Evolutionary conservation across 2,113 vertebrate genomes (phyloP), one percentile per base, ranked within the genome.

Genomic region (Polyodon spathula): DNA sequence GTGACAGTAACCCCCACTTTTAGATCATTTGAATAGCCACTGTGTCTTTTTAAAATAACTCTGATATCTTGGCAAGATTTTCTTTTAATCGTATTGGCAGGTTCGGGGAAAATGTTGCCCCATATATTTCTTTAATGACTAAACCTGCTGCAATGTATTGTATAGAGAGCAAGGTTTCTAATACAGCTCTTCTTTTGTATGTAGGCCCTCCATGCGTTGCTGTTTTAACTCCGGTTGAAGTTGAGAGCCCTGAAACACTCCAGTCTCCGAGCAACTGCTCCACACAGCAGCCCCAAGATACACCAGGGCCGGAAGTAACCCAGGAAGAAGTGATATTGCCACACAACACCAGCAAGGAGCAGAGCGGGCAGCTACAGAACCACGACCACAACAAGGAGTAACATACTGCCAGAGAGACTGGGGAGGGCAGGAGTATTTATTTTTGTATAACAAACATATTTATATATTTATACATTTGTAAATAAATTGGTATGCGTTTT

Each of bases 381-480:
- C 10, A 73, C 66, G 78, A 65, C 70, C 57, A 75, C 68, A 40
- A 38, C 43, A 60, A 55, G 62, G 16, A 63, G 48, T 66, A 59
- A 76, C 80, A 85, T 76, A 85, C 77, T 81, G 74, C 74, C 76
- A 73, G 79, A 79, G 76, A 85, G 71, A 78, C 75, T 79, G n/a
- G n/a, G n/a, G n/a, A n/a, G n/a, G n/a, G n/a, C n/a, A 85, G 80
- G 86, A 83, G 83, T 95, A 94, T 98, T 94, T 98, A 97, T 98
- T 98, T 98, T 98, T 97, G 85, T 97, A 97, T 93, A 81, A 91
- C 86, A 86, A 80, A 80, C 79, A 84, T 92, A 92, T 97, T 97
- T 97, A 97, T 97, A 90, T 98, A 97, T 98, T 97, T 98, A 97
- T 97, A 85, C 84, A 83, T 86, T 85, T 98, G 94, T 96, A 95